A percentile compares a stretch with the other conserved stretches of the same genome.
Conservation (phyloP, 1,140 invertebrate species). For the Nasonia vitripennis region DNA sequence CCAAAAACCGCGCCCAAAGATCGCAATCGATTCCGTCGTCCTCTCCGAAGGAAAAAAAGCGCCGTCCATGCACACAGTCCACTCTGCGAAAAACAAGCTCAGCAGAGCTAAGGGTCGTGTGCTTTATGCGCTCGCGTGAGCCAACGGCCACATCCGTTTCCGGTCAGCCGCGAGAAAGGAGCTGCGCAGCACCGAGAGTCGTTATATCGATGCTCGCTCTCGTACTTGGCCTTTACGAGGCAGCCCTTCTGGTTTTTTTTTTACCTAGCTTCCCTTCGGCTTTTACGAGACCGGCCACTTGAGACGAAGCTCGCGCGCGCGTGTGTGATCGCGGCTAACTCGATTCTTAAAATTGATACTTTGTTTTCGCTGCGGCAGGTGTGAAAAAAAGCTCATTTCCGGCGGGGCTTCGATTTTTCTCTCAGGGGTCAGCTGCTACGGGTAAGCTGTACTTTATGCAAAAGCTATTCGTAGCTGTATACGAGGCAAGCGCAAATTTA, state of each 20-base stretch:
- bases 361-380: constrained; percentile 13
- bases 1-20: not conserved
- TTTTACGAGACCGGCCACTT: not conserved
- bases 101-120: constrained; percentile 53
- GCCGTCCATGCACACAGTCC: not conserved
- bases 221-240: constrained; percentile 17
- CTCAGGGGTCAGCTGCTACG: too few relatives aligned
- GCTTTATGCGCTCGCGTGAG: constrained; percentile 63
- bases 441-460: not conserved
- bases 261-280: not conserved
- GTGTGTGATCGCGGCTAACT: not conserved
- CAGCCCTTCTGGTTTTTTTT: not conserved
- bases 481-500: too few relatives aligned
- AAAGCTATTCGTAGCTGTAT: not conserved
- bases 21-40: not conserved
- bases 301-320: not conserved
- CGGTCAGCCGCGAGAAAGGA: constrained; percentile 30
- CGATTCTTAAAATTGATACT: constrained; percentile 39
- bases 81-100: not conserved
- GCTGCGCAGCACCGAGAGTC: not conserved
- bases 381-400: constrained; percentile 16
- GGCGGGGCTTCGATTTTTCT: too few relatives aligned
- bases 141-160: constrained; percentile 58
- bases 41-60: not conserved
- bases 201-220: constrained; percentile 5